These are phyloP conservation scores for Rugalucina vietnamica DNA, from an alignment of 2,888 invertebrate species.

Conservation along the genomic window DNA sequence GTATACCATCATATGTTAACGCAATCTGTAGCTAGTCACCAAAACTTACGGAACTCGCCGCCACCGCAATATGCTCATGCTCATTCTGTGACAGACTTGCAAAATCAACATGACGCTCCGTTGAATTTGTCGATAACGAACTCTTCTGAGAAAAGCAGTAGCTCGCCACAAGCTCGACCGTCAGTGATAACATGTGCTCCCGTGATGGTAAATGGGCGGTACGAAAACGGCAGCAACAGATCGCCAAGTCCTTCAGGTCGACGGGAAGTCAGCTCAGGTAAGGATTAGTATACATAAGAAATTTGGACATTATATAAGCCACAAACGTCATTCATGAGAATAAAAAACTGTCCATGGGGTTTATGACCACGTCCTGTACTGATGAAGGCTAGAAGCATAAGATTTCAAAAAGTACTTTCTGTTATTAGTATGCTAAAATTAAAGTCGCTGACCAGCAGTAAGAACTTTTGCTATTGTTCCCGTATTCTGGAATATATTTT, in stretches of 20 bases:
- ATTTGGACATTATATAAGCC: no score
- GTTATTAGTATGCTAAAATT: no score
- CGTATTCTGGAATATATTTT: no score
- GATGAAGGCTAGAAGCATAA: no score
- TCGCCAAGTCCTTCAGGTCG: constrained; percentile 60
- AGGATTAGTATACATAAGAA: no score
- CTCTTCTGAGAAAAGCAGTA: constrained; percentile 43
- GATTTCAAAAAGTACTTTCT: no score
- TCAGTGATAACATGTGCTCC: constrained; percentile 74
- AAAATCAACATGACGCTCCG: constrained; percentile 61
- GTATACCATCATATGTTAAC: constrained; percentile 38
- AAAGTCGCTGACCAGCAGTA: no score
- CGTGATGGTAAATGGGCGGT: constrained; percentile 40
- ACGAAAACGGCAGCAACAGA: constrained; percentile 52
- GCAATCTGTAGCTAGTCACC: constrained; percentile 38
- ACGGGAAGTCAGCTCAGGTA: constrained; percentile 54
- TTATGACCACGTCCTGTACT: no score
- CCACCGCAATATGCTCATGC: constrained; percentile 51
- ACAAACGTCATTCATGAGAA: no score
- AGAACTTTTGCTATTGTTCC: no score
- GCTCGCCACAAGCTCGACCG: constrained; percentile 69
- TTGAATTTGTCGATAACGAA: constrained; percentile 74
- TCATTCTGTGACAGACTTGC: constrained; percentile 45
- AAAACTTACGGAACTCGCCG: constrained; percentile 43
- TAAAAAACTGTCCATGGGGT: no score